phyloP scores from a whole-genome alignment of 2,113 vertebrate species.

The Pelecanus crispus region DNA sequence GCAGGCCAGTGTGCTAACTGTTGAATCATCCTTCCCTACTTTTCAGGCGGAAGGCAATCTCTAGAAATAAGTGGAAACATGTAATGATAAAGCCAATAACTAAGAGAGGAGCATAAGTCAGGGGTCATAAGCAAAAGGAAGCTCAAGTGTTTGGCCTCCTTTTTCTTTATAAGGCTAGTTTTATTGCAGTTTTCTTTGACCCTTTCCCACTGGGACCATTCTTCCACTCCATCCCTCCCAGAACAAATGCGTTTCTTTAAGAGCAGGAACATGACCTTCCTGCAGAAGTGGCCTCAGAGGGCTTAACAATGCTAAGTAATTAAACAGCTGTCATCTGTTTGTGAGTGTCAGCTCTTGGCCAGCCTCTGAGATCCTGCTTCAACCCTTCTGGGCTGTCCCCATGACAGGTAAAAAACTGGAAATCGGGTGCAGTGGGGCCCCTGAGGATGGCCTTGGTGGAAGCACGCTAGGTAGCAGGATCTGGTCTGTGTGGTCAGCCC shows the following conservation, averaged over 20 bases:
- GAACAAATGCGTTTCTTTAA: not conserved
- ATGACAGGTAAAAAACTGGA: not conserved
- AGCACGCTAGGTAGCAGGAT: not conserved
- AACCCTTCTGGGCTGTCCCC: not conserved
- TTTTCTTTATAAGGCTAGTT: not conserved
- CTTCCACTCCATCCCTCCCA: not conserved
- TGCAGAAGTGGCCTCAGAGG: not conserved
- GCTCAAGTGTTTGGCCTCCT: not conserved
- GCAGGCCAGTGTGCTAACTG: not conserved
- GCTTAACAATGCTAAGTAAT: not conserved
- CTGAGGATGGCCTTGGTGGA: not conserved
- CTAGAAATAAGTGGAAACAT: not conserved
- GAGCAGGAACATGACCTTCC: constrained; percentile 18
- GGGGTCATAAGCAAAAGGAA: not conserved
- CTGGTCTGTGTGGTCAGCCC: not conserved
- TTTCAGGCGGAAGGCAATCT: not conserved
- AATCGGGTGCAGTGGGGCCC: not conserved
- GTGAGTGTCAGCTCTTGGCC: not conserved
- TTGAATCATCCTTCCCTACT: not conserved
- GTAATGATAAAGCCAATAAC: not conserved
- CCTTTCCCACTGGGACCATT: not conserved
- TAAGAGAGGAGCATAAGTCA: not conserved
- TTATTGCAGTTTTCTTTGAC: not conserved
- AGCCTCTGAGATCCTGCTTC: not conserved
- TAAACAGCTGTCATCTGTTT: not conserved